A percentile compares a stretch with the other conserved stretches of the same genome.
Conservation (phyloP, 2,797 vertebrate species). For the Crocidura indochinensis region DNA sequence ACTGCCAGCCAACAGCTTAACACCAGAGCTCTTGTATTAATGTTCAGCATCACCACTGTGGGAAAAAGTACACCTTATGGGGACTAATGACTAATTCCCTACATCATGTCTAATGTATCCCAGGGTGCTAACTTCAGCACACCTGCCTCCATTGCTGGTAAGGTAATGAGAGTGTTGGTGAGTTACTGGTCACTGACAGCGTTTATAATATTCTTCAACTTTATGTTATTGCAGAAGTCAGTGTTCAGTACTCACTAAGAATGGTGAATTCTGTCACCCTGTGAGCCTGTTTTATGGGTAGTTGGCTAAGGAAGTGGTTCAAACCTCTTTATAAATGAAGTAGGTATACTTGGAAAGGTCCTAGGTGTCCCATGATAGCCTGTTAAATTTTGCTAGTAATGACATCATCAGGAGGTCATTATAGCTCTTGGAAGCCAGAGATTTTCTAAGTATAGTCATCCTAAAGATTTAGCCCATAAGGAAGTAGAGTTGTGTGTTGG, state of each 20-base stretch:
- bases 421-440: constrained; percentile 73
- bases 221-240: constrained; percentile 74
- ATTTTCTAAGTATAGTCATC: constrained; percentile 82
- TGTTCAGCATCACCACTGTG: constrained; percentile 72
- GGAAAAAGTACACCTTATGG: constrained; percentile 72
- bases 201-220: constrained; percentile 82
- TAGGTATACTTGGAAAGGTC: constrained; percentile 80
- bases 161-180: constrained; percentile 83
- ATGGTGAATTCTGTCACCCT: constrained; percentile 68
- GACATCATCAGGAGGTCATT: constrained; percentile 84
- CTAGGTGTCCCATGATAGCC: constrained; percentile 80
- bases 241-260: constrained; percentile 40
- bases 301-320: constrained; percentile 78
- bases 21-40: constrained; percentile 61
- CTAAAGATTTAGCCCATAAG: constrained; percentile 75
- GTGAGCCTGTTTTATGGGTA: constrained; percentile 76
- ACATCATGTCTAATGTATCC: constrained; percentile 86
- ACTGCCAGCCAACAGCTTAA: constrained; percentile 64
- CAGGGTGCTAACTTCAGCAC: constrained; percentile 85
- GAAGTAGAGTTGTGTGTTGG: constrained; percentile 47
- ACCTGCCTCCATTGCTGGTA: constrained; percentile 80
- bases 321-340: constrained; percentile 76
- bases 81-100: constrained; percentile 86
- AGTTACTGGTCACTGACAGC: constrained; percentile 85
- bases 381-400: constrained; percentile 84